A percentile compares a stretch with the other conserved stretches of the same genome.
Conservation (phyloP, 23 tunicate genomes). For the Trididemnum clinides region DNA sequence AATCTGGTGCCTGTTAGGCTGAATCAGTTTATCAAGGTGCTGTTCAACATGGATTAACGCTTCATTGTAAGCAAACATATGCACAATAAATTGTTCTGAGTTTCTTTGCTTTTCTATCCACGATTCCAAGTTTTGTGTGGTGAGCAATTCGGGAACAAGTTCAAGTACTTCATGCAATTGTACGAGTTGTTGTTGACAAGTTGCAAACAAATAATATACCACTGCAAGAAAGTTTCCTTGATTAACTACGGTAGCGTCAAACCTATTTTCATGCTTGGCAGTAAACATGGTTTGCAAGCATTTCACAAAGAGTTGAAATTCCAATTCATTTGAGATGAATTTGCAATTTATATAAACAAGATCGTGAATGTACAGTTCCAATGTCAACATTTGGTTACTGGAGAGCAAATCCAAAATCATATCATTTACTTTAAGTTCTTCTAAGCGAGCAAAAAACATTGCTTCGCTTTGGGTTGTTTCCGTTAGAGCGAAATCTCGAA, state of each 20-base stretch:
- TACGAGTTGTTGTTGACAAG: background rate
- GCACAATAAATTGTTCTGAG: background rate
- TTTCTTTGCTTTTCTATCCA: constrained; percentile 11
- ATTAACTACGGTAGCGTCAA: no score
- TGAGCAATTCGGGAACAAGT: constrained; percentile 25
- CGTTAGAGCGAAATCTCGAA: background rate
- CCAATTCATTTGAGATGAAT: no score
- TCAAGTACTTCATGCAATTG: background rate
- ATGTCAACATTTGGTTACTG: background rate
- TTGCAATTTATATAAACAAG: constrained; percentile 20
- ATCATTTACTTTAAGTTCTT: background rate
- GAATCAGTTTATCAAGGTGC: background rate
- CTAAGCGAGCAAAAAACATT: background rate
- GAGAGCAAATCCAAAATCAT: background rate
- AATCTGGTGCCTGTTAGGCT: background rate
- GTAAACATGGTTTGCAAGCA: no score
- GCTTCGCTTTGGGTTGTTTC: background rate
- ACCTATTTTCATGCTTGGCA: no score
- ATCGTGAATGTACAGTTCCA: background rate
- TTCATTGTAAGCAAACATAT: background rate
- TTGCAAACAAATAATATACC: background rate
- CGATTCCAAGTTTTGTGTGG: background rate
- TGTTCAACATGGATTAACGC: constrained; percentile 1
- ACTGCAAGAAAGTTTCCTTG: background rate
- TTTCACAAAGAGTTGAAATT: background rate